A percentile compares a stretch with the other conserved stretches of the same genome.
Conservation (phyloP, 2,797 vertebrate genomes). For the Cyclura pinguis region DNA sequence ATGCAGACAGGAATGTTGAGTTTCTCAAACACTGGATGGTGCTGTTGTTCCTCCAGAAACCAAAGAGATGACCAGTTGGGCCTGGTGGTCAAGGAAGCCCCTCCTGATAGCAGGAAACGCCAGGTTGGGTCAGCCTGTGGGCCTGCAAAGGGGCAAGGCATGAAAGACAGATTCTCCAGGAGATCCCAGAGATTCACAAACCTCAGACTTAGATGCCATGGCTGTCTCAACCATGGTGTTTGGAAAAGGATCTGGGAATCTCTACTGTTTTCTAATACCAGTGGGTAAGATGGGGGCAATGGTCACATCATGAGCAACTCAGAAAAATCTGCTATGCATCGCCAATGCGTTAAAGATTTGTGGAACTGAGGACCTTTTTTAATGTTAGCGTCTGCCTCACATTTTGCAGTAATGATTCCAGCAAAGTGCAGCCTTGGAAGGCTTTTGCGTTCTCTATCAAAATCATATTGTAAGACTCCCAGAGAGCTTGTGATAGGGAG, state of each 20-base stretch:
- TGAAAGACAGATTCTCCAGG: not conserved
- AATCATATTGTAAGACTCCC: no score
- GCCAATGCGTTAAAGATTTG: not conserved
- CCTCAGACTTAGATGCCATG: not conserved
- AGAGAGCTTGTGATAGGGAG: no score
- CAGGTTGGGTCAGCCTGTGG: constrained; percentile 41
- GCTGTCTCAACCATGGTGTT: not conserved
- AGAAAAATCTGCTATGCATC: not conserved
- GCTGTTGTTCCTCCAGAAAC: constrained; percentile 59
- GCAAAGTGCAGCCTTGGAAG: not conserved
- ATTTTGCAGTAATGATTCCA: not conserved
- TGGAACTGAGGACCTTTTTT: not conserved
- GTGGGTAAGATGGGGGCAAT: not conserved
- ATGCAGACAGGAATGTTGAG: not conserved
- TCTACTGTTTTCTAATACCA: not conserved
- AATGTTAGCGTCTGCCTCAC: not conserved
- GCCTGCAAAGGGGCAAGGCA: not conserved
- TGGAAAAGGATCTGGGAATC: not conserved
- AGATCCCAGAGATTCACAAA: no score
- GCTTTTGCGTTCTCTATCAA: not conserved
- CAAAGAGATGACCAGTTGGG: not conserved
- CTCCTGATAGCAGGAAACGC: constrained; percentile 48
- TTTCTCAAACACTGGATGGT: constrained; percentile 53
- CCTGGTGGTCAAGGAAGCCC: constrained; percentile 46
- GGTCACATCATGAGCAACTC: not conserved